Conservation (phyloP, 2,888 invertebrate genomes). For the Anticlea derivata region DNA sequence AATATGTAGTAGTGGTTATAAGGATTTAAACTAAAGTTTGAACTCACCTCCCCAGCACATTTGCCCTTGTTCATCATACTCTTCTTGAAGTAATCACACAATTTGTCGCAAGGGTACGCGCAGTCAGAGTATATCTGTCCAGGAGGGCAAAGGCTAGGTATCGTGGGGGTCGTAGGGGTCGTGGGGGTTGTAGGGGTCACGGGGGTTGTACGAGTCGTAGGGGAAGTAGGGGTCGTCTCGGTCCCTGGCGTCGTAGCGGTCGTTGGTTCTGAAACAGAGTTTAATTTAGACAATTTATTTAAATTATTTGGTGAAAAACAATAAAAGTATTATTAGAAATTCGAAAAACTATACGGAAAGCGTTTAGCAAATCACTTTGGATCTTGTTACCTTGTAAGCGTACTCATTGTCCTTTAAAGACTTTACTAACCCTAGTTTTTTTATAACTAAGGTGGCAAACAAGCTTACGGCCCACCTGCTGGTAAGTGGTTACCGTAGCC, state of each 20-base stretch:
- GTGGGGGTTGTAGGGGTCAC: constrained; percentile 15
- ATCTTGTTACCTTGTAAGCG: no score
- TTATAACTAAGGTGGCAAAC: no score
- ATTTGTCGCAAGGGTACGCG: constrained; percentile 87
- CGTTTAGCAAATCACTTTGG: no score
- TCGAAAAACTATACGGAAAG: no score
- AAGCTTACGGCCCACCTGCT: no score
- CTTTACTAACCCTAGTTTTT: not conserved
- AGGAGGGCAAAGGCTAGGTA: constrained; percentile 51
- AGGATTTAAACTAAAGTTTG: not conserved
- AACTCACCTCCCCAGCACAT: constrained; percentile 70
- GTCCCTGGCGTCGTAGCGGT: not conserved
- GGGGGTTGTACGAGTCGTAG: constrained; percentile 21
- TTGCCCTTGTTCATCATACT: constrained; percentile 61
- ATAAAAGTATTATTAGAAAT: no score
- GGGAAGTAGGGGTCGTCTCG: not conserved
- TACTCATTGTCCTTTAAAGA: no score
- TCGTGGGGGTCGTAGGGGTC: constrained; percentile 13
- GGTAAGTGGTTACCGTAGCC: no score
- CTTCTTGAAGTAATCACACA: constrained; percentile 87
- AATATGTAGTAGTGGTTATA: no score
- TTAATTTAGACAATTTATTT: no score
- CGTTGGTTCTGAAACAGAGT: not conserved
- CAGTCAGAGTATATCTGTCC: constrained; percentile 87
- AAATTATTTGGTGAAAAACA: no score